phyloP scores from a whole-genome alignment of 2,888 invertebrate species.

The Steromphala cineraria region DNA sequence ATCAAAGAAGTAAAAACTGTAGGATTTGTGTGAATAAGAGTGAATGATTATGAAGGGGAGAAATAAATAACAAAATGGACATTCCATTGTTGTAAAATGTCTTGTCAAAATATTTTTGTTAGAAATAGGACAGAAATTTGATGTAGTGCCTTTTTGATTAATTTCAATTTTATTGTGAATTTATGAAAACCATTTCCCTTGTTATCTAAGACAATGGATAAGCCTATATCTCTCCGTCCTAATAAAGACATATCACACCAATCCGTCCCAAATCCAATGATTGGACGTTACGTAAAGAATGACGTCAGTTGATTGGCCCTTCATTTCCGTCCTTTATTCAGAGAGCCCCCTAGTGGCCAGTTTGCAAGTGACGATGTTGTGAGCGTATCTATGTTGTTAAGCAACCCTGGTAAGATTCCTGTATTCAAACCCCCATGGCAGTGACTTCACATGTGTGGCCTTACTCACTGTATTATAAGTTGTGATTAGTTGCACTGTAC shows the following conservation, averaged over 20 bases:
- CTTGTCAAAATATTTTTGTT: not conserved
- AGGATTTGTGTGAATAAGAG: no score
- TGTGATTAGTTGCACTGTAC: constrained; percentile 1
- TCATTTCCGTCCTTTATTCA: constrained; percentile 31
- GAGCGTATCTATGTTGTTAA: not conserved
- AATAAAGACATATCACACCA: not conserved
- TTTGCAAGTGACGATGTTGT: constrained; percentile 5
- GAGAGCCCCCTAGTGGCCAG: not conserved
- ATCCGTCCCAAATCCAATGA: constrained; percentile 20
- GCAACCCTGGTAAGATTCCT: constrained; percentile 2
- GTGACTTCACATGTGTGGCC: constrained; percentile 16
- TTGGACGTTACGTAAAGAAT: constrained; percentile 11
- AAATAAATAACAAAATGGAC: no score
- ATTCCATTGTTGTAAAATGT: no score
- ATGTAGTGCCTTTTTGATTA: not conserved
- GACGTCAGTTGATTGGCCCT: constrained; percentile 33
- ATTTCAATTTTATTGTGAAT: constrained; percentile 1
- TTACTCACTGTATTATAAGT: constrained; percentile 16
- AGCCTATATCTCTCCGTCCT: not conserved
- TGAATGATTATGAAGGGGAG: no score
- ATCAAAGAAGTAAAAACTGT: no score
- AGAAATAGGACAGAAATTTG: not conserved
- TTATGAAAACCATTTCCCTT: constrained; percentile 10
- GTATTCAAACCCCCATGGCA: not conserved
- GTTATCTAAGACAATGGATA: not conserved